phyloP scores from a whole-genome alignment of 2,797 vertebrate species.

The Malurus leucopterus region DNA sequence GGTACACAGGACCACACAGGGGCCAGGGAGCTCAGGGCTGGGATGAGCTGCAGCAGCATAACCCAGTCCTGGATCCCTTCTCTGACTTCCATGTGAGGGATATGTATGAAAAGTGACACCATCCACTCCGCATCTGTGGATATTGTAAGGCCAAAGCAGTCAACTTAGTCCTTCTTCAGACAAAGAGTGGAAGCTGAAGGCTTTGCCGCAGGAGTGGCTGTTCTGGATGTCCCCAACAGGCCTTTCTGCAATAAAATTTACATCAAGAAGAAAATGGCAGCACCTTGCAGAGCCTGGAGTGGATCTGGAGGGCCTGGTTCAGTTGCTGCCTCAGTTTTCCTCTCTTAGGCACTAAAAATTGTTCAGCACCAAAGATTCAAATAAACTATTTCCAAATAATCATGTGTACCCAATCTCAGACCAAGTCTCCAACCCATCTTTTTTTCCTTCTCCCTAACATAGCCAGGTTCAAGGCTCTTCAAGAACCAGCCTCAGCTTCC shows the following conservation, averaged over 20 bases:
- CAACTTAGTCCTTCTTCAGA: neutral
- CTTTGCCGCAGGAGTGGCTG: neutral
- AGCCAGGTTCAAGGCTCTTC: neutral
- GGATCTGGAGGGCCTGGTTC: neutral
- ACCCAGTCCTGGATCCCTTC: neutral
- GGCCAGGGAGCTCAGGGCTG: neutral
- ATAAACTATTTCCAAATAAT: neutral
- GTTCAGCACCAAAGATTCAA: neutral
- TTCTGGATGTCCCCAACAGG: neutral
- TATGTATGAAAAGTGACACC: fast-evolving
- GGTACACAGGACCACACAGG: neutral
- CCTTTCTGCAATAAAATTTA: neutral
- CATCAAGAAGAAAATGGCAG: neutral
- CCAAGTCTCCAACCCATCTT: neutral
- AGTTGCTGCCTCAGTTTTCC: neutral
- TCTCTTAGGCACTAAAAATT: neutral
- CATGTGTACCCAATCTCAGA: fast-evolving
- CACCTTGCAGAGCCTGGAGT: neutral
- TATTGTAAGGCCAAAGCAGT: neutral
- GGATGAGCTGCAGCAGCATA: neutral
- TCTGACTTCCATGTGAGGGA: neutral
- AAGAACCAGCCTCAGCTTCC: neutral
- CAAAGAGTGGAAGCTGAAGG: neutral
- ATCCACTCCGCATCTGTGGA: neutral
- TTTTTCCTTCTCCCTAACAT: neutral